Evolutionary conservation across 2,113 vertebrate species (phyloP), one percentile per base, ranked within the genome.

Genomic region (zebrafish (Danio rerio)): DNA sequence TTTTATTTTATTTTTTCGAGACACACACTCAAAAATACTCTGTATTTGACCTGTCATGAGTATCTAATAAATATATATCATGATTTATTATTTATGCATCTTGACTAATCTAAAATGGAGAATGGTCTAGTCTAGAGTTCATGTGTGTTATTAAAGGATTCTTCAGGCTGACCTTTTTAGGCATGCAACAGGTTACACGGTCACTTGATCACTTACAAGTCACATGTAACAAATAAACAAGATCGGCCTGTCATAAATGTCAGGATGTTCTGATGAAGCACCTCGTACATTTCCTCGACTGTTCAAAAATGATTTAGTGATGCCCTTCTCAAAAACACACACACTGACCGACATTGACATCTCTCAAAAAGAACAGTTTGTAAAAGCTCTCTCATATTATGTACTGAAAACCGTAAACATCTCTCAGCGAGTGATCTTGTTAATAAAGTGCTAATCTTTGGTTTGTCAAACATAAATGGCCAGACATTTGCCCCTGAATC

Each of bases 141-240:
- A 66, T 20, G 18, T 10, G 43, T 87, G 86, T 87, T 81, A 83
- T 85, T 89, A 84, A 88, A 53, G 69, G 53, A 49, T 83, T 84
- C 81, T 79, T 7, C 49, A 66, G 15, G 15, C 31, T 79, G 49
- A 61, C 31, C 15, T 84, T 80, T 61, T 71, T 86, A 86, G 77
- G 81, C 86, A 61, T 87, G 58, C 81, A 91, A 89, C 78, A 86
- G 85, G 86, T 78, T 58, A 49, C 62, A 84, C 75, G 49, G 88
- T 85, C 77, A 90, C 73, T 55, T 78, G 88, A 91, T 91, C 31
- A 31, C 31, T 31, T 31, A 31, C 31, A 88, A 11, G 88, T 88
- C 89, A 90, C 85, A 89, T 89, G 83, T 50, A 78, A 81, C 76
- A 84, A 90, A 87, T 87, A 92, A 88, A 40, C 81, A 78, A 82